A percentile compares a stretch with the other conserved stretches of the same genome.
phyloP scores from a whole-genome alignment of 2,797 vertebrate genomes.

The Channallabes apus region DNA sequence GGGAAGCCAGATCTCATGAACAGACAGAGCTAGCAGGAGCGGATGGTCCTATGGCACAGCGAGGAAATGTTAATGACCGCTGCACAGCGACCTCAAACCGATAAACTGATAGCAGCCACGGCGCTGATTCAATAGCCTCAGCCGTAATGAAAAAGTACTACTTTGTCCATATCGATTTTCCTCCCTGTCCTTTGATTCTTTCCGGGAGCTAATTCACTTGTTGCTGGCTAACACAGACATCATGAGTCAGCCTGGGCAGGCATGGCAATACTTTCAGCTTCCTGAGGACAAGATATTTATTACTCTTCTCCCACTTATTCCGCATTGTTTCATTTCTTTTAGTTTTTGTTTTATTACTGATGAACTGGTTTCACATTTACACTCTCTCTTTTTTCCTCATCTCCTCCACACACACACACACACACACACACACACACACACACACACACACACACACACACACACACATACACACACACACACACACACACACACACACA shows the following conservation, averaged over 20 bases:
- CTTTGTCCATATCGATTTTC: constrained; percentile 71
- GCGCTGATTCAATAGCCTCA: constrained; percentile 65
- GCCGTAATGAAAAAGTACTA: constrained; percentile 64
- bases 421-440: too few species aligned
- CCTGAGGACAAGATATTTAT: constrained; percentile 32
- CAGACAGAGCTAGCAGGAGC: constrained; percentile 37
- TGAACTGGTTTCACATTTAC: background rate
- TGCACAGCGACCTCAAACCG: constrained; percentile 59
- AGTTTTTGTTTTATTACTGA: constrained; percentile 14
- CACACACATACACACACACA: background rate
- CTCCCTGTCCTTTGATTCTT: constrained; percentile 59
- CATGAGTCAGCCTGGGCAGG: constrained; percentile 29
- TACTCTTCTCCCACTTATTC: constrained; percentile 23
- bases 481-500: constrained; percentile 4
- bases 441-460: too few species aligned
- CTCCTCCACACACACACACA: background rate
- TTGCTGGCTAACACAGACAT: constrained; percentile 58
- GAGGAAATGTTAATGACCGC: constrained; percentile 72
- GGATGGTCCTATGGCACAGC: constrained; percentile 32
- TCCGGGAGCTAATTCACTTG: constrained; percentile 60
- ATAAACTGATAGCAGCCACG: constrained; percentile 68
- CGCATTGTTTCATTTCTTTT: background rate
- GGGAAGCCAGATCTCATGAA: constrained; percentile 42
- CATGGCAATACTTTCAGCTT: constrained; percentile 46
- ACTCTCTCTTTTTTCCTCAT: background rate